phyloP scores from a whole-genome alignment of 2,888 invertebrate genomes.

The Lordiphosa andalusiaca region DNA sequence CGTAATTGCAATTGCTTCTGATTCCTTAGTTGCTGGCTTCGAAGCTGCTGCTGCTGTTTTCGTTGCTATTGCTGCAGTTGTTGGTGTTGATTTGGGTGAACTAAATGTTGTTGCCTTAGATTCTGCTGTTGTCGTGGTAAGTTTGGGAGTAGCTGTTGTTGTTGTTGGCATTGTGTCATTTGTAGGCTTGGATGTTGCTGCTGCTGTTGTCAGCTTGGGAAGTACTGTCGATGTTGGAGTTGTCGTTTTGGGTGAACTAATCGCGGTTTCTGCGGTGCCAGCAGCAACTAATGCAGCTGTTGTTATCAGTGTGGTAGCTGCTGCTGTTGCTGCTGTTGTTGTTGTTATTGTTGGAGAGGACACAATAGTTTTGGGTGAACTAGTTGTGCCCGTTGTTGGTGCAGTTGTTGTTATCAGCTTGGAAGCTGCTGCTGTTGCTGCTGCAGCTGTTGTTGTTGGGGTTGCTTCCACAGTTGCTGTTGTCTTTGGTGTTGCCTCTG shows the following conservation, averaged over 20 bases:
- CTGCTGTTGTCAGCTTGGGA: constrained; percentile 11
- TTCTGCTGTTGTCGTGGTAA: neutral
- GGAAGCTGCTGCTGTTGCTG: neutral
- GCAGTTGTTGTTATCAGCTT: neutral
- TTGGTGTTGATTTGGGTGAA: constrained; percentile 5
- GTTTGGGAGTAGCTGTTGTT: constrained; percentile 8
- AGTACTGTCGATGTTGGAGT: constrained; percentile 13
- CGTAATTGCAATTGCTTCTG: constrained; percentile 12
- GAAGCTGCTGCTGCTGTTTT: constrained; percentile 21
- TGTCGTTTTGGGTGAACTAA: neutral
- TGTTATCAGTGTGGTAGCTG: neutral
- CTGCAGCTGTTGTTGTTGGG: neutral
- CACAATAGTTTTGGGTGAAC: constrained; percentile 1
- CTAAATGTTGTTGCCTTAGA: neutral
- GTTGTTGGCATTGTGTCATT: neutral
- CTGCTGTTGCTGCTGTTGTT: constrained; percentile 8
- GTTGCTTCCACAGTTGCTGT: constrained; percentile 4
- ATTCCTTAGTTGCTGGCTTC: constrained; percentile 4
- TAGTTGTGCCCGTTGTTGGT: too few species aligned
- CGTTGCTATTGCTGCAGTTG: constrained; percentile 22
- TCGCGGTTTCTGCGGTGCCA: too few species aligned
- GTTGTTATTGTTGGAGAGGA: constrained; percentile 4
- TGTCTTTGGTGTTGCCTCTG: constrained; percentile 5
- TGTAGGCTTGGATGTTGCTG: constrained; percentile 5
- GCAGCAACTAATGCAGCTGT: neutral